Percentiles rank a stretch among this genome's conserved stretches.
These are phyloP conservation scores for Premnoplex brunnescens DNA, from an alignment of 2,797 vertebrate species.

Conservation along the genomic window DNA sequence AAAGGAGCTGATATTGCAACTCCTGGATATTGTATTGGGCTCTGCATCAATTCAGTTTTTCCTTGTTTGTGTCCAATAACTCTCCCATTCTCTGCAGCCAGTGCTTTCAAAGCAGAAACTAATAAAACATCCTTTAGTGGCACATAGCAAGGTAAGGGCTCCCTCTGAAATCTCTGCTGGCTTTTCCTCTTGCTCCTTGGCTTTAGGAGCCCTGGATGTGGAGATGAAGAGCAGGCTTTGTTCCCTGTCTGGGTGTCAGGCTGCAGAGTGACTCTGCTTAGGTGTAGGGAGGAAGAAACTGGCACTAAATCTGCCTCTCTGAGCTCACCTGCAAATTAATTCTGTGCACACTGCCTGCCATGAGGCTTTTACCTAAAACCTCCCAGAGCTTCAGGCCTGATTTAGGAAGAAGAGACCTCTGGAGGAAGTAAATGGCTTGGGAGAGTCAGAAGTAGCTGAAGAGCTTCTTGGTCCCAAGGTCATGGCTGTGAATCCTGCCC, in stretches of 20 bases:
- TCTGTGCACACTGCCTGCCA: neutral
- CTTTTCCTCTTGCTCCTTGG: neutral
- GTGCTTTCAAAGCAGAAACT: neutral
- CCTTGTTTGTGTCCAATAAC: neutral
- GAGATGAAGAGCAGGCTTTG: neutral
- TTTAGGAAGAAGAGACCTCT: neutral
- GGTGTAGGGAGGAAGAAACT: neutral
- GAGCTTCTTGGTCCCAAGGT: neutral
- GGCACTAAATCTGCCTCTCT: neutral
- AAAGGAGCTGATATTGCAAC: constrained; percentile 2
- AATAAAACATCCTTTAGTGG: neutral
- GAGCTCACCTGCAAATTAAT: neutral
- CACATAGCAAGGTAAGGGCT: neutral
- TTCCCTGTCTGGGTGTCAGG: neutral
- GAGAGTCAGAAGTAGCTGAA: neutral
- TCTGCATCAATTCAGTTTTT: neutral
- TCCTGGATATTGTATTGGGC: neutral
- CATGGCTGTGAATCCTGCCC: neutral
- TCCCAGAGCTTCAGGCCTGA: neutral
- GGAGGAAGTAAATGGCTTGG: neutral
- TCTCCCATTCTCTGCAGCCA: neutral
- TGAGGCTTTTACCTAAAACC: neutral
- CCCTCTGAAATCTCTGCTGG: neutral
- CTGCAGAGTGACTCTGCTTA: neutral
- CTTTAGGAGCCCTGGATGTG: neutral